These are phyloP conservation scores for Thereva nobilitata DNA, from an alignment of 2,888 invertebrate species.

Conservation along the genomic window DNA sequence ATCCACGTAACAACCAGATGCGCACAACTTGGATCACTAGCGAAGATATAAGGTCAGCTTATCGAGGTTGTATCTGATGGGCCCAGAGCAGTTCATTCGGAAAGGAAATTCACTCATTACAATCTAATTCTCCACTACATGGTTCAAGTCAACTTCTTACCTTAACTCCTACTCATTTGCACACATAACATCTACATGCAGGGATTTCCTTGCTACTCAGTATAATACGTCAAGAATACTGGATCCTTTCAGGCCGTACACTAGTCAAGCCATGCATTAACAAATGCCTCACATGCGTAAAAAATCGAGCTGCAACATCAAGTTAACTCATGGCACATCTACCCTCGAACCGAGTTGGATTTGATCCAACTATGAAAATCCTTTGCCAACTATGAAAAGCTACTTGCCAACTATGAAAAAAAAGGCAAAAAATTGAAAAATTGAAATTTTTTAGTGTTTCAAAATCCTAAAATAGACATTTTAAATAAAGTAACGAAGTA, in stretches of 20 bases:
- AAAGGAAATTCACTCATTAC: neutral
- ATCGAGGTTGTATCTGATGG: neutral
- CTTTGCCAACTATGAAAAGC: no score
- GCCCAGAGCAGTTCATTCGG: neutral
- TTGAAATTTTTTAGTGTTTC: no score
- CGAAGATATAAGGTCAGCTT: neutral
- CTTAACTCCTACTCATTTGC: neutral
- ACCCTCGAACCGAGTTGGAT: neutral
- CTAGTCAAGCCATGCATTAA: neutral
- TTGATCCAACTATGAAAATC: no score
- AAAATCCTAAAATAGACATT: no score
- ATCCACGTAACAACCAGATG: no score
- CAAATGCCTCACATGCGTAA: neutral
- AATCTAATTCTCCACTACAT: no score
- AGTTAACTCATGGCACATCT: slow-evolving; percentile 7
- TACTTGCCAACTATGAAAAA: no score
- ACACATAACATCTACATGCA: neutral
- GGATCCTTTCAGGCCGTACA: slow-evolving; percentile 1
- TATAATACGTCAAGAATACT: slow-evolving; percentile 5
- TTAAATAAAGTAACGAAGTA: no score
- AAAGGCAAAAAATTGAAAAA: no score
- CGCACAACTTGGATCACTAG: neutral
- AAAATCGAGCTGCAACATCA: neutral
- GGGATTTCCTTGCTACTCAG: neutral
- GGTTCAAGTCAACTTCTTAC: no score